Percentiles rank a stretch among this genome's conserved stretches.
Conservation (phyloP, 2,113 vertebrate species). For the Rhadina sibilatrix region DNA sequence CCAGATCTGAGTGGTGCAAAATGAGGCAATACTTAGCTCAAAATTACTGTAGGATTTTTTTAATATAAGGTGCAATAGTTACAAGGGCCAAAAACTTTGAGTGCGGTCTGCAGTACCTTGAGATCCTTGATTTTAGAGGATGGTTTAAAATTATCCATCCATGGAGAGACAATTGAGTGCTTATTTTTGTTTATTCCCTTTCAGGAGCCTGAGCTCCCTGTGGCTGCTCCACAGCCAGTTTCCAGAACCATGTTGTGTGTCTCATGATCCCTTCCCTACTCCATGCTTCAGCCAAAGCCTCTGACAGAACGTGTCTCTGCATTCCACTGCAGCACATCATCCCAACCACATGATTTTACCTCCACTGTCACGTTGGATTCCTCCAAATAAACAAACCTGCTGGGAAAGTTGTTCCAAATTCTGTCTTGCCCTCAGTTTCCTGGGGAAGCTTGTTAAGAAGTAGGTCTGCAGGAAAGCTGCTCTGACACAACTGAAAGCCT, state of each 20-base stretch:
- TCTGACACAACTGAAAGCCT: neutral
- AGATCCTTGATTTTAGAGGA: neutral
- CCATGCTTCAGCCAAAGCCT: neutral
- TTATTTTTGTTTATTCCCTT: neutral
- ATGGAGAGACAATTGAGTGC: neutral
- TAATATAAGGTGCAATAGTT: neutral
- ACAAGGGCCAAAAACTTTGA: neutral
- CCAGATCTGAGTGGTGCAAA: neutral
- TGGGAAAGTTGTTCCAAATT: neutral
- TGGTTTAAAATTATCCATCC: neutral
- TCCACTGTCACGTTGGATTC: neutral
- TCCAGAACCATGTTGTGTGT: neutral
- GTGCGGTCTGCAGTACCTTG: neutral
- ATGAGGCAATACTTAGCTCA: neutral
- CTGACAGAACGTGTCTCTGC: neutral
- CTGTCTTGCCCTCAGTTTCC: neutral
- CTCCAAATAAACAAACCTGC: neutral
- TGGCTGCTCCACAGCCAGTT: neutral
- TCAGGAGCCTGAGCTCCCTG: neutral
- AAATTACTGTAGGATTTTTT: neutral
- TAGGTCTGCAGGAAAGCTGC: neutral
- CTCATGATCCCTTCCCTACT: neutral
- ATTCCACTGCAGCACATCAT: neutral
- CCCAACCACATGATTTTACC: neutral
- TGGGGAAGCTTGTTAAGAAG: neutral